Evolutionary conservation across 2,797 vertebrate genomes (phyloP), one percentile per base, ranked within the genome.

Genomic region (Cetoscarus ocellatus): DNA sequence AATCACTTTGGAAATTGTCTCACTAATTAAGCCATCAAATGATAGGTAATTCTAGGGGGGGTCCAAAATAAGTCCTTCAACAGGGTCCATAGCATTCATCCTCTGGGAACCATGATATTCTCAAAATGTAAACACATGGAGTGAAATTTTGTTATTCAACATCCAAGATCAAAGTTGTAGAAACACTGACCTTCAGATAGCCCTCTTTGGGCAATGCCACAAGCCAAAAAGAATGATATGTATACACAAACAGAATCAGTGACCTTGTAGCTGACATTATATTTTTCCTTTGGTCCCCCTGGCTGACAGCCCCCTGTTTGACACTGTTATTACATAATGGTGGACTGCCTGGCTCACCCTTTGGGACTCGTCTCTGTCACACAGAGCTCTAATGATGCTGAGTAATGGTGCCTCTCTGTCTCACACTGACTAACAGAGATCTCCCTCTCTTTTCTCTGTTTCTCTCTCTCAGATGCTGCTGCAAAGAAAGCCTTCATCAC

Each of bases 401-500:
- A 85, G 76, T 76, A 85, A 88, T 66, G 70, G 61, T 79, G 57
- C 36, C 61, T 76, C 49, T 80, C 27, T 8, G 15, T 74, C 68
- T 80, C 54, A 47, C 15, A 48, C 58, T 12, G 12, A 77, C 82
- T 84, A 83, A 91, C 67, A 38, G 35, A 42, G 44, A 34, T 40
- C 10, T 70, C 42, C 59, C 45, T 67, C 13, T 73, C 68, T 74
- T 43, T 75, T 69, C 78, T 9, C 58, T 61, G 35, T 64, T 7
- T 70, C n/a, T 81, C 12, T 83, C 55, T 14, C 70, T 75, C 66
- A 95, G 94, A 95, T 61, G 86, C 91, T 71, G 86, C 86, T 60
- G 92, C 90, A 45, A 94, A 86, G 86, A 95, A 93, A 90, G 85
- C 93, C 77, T 93, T 91, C 80, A 91, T 94, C 84, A 94, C 94